These are phyloP conservation scores for Amphipoea oculea DNA, from an alignment of 2,888 invertebrate species.

Conservation along the genomic window DNA sequence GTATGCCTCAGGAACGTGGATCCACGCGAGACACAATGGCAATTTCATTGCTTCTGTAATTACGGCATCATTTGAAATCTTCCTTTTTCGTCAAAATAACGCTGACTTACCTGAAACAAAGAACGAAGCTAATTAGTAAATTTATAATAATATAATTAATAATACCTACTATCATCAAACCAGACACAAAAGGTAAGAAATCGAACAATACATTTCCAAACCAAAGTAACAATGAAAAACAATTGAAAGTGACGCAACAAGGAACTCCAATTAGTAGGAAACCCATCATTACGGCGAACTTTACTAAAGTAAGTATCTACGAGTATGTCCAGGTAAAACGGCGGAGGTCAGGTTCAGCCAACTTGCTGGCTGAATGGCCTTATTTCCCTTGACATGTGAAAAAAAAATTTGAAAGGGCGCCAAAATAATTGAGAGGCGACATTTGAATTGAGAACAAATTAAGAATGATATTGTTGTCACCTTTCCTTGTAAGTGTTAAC, in stretches of 20 bases:
- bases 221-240: constrained; percentile 34
- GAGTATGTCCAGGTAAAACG: constrained; percentile 44
- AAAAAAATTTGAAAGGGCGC: constrained; percentile 32
- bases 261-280: constrained; percentile 52
- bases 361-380: constrained; percentile 36
- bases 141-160: constrained; percentile 12
- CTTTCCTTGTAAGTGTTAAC: neutral
- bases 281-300: constrained; percentile 37
- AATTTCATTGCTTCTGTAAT: no score
- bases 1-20: no score
- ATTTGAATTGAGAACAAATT: constrained; percentile 20
- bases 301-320: constrained; percentile 27
- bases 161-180: neutral
- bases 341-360: constrained; percentile 53
- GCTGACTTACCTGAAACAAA: constrained; percentile 54
- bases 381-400: constrained; percentile 40
- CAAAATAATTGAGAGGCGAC: constrained; percentile 29
- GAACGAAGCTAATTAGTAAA: constrained; percentile 31
- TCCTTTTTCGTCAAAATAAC: neutral
- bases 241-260: constrained; percentile 27
- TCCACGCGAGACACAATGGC: no score
- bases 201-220: constrained; percentile 34
- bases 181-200: constrained; percentile 18
- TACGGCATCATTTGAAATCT: neutral
- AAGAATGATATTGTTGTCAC: constrained; percentile 9